phyloP scores from a whole-genome alignment of 2,797 vertebrate genomes.

The Knipowitschia caucasica region DNA sequence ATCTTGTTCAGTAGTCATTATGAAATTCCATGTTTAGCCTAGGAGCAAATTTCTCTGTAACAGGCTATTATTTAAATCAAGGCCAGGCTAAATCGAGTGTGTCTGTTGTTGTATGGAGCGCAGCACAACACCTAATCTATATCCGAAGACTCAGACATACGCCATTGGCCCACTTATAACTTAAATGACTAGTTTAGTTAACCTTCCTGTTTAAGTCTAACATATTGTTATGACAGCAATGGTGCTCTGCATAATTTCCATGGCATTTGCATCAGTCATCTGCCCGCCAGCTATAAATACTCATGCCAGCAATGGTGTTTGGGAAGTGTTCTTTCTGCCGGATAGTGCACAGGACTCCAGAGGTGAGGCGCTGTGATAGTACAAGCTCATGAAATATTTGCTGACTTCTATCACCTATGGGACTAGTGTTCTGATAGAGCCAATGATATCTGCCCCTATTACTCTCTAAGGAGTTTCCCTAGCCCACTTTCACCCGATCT shows the following conservation, averaged over 20 bases:
- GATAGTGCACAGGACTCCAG: conserved; percentile 75
- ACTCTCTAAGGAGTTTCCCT: conserved; percentile 87
- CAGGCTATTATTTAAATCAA: conserved; percentile 40
- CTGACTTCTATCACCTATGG: conserved; percentile 88
- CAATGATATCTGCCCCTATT: conserved; percentile 91
- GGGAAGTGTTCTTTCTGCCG: conserved; percentile 60
- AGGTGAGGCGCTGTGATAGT: conserved; percentile 79
- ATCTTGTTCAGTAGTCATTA: conserved; percentile 20
- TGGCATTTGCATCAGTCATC: conserved; percentile 83
- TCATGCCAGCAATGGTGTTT: conserved; percentile 74
- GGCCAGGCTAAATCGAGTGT: conserved; percentile 25
- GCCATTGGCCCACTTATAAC: conserved; percentile 79
- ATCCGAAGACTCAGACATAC: conserved; percentile 46
- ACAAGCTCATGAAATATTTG: conserved; percentile 87
- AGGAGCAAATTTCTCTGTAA: conserved; percentile 9
- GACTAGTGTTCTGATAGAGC: conserved; percentile 90
- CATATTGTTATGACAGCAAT: conserved; percentile 76
- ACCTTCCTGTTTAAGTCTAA: conserved; percentile 78
- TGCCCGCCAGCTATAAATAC: conserved; percentile 79
- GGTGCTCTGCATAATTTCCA: conserved; percentile 78
- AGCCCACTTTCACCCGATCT: conserved; percentile 85
- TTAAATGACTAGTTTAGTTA: conserved; percentile 84
- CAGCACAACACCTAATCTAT: conserved; percentile 30
- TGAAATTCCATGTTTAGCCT: conserved; percentile 21
- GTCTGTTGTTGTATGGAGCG: conserved; percentile 22